A percentile compares a stretch with the other conserved stretches of the same genome.
Conservation (phyloP, 2,797 vertebrate species). For the Margarornis squamiger region DNA sequence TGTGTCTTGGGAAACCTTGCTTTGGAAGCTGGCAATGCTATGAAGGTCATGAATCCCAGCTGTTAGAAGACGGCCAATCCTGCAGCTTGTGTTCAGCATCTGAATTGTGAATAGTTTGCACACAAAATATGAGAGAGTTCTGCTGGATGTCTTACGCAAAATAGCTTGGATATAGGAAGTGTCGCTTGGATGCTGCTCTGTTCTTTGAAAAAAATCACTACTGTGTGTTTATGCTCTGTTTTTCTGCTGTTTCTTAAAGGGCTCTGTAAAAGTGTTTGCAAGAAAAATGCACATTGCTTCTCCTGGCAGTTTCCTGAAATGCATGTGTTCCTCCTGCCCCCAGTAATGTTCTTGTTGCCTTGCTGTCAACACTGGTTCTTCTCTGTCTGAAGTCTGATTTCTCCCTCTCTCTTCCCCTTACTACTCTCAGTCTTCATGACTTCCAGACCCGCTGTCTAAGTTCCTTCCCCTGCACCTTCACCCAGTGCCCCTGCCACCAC, state of each 20-base stretch:
- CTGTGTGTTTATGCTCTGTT: neutral
- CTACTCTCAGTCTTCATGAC: neutral
- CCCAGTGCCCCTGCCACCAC: neutral
- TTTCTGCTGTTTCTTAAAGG: neutral
- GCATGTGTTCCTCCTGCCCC: fast-evolving
- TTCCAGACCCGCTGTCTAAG: fast-evolving
- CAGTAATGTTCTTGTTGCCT: neutral
- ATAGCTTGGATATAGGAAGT: neutral
- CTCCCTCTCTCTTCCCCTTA: neutral
- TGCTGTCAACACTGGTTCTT: fast-evolving
- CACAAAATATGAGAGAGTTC: neutral
- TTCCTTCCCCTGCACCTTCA: neutral
- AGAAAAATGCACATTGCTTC: neutral
- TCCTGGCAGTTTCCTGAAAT: neutral
- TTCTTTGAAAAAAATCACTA: neutral
- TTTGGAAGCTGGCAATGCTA: neutral
- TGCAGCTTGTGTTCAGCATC: neutral
- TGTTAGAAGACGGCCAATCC: neutral
- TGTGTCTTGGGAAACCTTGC: neutral
- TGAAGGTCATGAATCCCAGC: neutral
- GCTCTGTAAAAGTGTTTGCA: neutral
- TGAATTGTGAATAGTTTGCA: neutral
- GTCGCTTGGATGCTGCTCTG: neutral
- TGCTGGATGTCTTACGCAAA: neutral
- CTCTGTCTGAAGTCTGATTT: neutral